A percentile compares a stretch with the other conserved stretches of the same genome.
phyloP scores from a whole-genome alignment of 2,888 invertebrate species.

The Aspidiotus rigidus region DNA sequence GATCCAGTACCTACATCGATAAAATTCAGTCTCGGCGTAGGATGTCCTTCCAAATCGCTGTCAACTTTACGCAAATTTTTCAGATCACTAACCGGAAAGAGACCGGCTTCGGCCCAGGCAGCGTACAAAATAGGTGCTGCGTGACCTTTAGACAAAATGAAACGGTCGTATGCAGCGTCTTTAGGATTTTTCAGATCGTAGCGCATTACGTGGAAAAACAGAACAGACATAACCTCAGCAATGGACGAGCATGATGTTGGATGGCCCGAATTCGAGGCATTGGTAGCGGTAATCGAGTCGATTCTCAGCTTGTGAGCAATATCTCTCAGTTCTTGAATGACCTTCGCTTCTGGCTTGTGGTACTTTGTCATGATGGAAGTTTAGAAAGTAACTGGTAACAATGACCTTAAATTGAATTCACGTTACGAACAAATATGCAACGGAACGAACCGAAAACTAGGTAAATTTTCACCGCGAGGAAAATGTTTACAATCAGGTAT shows the following conservation, averaged over 20 bases:
- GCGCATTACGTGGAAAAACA: slow-evolving; percentile 96
- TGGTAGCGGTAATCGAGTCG: slow-evolving; percentile 82
- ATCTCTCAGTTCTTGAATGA: slow-evolving; percentile 63
- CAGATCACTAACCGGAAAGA: slow-evolving; percentile 74
- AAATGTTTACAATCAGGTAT: no score
- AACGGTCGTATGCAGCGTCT: slow-evolving; percentile 85
- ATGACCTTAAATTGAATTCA: no score
- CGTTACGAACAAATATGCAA: no score
- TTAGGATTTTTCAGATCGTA: slow-evolving; percentile 80
- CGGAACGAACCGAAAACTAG: no score
- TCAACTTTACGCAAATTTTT: slow-evolving; percentile 81
- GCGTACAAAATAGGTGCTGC: slow-evolving; percentile 98
- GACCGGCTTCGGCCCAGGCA: slow-evolving; percentile 95
- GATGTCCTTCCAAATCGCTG: slow-evolving; percentile 97
- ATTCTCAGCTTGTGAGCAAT: slow-evolving; percentile 91
- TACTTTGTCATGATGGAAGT: slow-evolving; percentile 43
- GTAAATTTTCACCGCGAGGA: no score
- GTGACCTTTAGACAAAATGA: slow-evolving; percentile 96
- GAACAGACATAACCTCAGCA: slow-evolving; percentile 95
- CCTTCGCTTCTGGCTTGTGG: slow-evolving; percentile 59
- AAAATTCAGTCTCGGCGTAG: slow-evolving; percentile 93
- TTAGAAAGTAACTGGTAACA: no score
- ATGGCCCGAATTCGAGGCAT: slow-evolving; percentile 94
- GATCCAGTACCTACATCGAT: slow-evolving; percentile 98
- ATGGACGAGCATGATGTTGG: slow-evolving; percentile 98